phyloP scores from a whole-genome alignment of 2,888 invertebrate species.

The Glyphotaelius pellucidus region DNA sequence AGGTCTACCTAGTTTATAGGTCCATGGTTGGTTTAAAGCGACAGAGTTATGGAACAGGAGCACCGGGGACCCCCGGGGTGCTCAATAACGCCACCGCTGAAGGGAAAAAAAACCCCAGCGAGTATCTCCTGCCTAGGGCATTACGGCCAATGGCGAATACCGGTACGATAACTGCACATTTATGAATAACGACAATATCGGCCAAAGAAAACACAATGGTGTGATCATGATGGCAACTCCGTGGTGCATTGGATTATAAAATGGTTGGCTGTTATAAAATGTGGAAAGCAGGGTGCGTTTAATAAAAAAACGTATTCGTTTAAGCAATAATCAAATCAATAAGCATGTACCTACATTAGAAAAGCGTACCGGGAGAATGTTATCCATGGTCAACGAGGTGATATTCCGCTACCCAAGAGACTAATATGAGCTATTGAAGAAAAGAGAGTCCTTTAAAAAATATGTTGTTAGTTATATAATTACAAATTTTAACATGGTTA shows the following conservation, averaged over 20 bases:
- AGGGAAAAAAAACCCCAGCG: neutral
- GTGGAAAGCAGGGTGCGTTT: neutral
- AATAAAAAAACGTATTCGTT: too few species aligned
- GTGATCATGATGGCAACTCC: neutral
- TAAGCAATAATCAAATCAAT: too few species aligned
- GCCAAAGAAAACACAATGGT: neutral
- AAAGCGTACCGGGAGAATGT: too few species aligned
- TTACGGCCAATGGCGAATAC: neutral
- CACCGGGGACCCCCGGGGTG: conserved; percentile 44
- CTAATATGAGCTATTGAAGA: neutral
- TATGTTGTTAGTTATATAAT: neutral
- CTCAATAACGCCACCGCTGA: conserved; percentile 4
- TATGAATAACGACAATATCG: conserved; percentile 2
- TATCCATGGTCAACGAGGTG: too few species aligned
- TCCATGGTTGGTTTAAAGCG: conserved; percentile 41
- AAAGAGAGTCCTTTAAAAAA: neutral
- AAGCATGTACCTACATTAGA: too few species aligned
- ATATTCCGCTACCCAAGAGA: too few species aligned
- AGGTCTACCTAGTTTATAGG: conserved; percentile 60
- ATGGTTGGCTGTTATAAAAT: too few species aligned
- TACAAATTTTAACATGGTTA: neutral
- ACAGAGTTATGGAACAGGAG: conserved; percentile 45
- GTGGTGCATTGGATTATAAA: neutral
- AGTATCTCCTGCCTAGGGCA: neutral
- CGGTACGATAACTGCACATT: neutral